Conservation (phyloP, 2,113 vertebrate genomes). For the Eclectus roratus region DNA sequence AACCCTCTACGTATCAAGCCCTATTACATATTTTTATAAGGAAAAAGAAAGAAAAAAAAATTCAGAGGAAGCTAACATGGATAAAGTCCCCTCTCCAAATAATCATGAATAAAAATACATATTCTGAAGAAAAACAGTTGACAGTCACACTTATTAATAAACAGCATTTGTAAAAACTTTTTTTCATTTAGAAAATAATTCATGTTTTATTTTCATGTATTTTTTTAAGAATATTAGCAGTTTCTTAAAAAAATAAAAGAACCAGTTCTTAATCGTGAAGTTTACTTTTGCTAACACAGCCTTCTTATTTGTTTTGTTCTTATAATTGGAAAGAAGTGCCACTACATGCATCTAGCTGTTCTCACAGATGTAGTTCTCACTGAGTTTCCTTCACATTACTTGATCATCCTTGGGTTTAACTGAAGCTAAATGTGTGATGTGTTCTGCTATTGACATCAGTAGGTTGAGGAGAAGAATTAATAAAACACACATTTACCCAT, state of each 20-base stretch:
- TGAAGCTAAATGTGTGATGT: not conserved
- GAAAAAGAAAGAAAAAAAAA: not conserved
- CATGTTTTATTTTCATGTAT: not conserved
- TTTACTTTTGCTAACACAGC: not conserved
- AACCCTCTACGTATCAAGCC: not conserved
- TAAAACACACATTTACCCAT: not conserved
- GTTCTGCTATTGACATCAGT: not conserved
- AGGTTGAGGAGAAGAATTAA: not conserved
- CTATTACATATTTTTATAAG: not conserved
- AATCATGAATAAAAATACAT: not conserved
- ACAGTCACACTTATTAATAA: not conserved
- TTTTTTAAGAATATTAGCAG: not conserved
- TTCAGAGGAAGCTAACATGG: not conserved
- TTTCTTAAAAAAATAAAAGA: not conserved
- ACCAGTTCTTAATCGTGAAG: not conserved
- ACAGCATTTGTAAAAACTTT: accelerated
- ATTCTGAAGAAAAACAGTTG: not conserved
- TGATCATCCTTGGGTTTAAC: not conserved
- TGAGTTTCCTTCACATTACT: not conserved
- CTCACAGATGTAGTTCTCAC: not conserved
- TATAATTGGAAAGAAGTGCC: not conserved
- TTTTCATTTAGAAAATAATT: not conserved
- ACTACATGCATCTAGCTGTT: not conserved
- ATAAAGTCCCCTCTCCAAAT: not conserved
- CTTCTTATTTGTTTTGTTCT: not conserved